Evolutionary conservation across 2,797 vertebrate species (phyloP).

Genomic region (Premnoplex brunnescens): DNA sequence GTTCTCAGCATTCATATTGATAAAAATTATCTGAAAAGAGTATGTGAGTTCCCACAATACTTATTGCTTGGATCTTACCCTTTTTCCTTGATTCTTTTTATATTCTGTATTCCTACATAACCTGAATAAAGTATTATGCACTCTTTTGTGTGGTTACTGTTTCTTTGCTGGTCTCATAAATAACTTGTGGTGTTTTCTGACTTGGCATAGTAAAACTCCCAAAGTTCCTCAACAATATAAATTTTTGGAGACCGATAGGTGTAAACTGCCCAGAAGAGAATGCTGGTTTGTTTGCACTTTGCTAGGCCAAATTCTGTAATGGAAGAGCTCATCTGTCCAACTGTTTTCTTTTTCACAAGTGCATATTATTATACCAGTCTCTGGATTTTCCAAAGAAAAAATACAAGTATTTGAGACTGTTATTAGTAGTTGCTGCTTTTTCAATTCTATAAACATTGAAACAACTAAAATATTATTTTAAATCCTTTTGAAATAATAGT

Average conservation of each 20-base stretch:
- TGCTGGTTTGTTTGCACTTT: neutral
- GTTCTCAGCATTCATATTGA: neutral
- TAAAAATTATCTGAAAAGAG: neutral
- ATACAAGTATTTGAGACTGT: neutral
- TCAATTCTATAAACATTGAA: slow-evolving; percentile 18
- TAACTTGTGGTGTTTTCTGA: neutral
- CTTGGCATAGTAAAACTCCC: neutral
- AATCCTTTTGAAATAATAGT: slow-evolving; percentile 49
- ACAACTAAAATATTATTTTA: slow-evolving; percentile 42
- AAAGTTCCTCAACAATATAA: neutral
- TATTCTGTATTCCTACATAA: neutral
- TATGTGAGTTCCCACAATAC: neutral
- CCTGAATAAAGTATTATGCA: neutral
- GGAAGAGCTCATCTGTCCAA: neutral
- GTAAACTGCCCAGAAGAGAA: slow-evolving; percentile 30
- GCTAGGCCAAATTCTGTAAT: neutral
- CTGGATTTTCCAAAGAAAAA: neutral
- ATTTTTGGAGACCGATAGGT: neutral
- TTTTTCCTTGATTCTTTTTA: neutral
- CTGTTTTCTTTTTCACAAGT: neutral
- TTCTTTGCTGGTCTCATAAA: neutral
- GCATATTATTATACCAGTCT: neutral
- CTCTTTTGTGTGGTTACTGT: neutral
- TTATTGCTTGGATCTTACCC: neutral
- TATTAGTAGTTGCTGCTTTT: slow-evolving; percentile 12